Conservation (phyloP, 1,140 invertebrate genomes). For the Drosophila quadrilineata region DNA sequence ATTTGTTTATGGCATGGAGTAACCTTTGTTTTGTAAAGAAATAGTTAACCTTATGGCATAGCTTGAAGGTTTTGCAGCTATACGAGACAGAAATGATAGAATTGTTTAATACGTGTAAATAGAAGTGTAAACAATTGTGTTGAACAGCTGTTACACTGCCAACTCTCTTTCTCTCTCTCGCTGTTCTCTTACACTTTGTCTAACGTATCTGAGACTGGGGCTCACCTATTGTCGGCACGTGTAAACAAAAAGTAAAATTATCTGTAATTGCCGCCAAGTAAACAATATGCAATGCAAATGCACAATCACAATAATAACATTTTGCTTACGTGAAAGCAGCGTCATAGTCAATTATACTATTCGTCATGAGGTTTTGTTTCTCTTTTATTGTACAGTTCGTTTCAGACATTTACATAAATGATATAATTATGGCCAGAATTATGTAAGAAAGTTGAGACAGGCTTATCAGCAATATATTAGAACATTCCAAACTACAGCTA, state of each 20-base stretch:
- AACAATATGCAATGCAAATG: constrained; percentile 9
- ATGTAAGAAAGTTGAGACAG: constrained; percentile 1
- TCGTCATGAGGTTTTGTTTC: constrained; percentile 11
- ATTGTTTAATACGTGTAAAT: neutral
- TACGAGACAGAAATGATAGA: too few species aligned
- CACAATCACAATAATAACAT: constrained; percentile 14
- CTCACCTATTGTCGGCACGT: neutral
- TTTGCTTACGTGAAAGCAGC: constrained; percentile 16
- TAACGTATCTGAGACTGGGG: too few species aligned
- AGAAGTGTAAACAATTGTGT: constrained; percentile 1
- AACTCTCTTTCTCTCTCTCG: neutral
- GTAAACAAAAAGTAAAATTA: constrained; percentile 21
- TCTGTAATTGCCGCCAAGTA: neutral
- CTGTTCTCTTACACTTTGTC: neutral
- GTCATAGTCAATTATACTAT: constrained; percentile 3
- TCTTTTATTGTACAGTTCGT: neutral
- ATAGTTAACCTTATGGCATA: constrained; percentile 36
- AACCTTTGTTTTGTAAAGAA: constrained; percentile 33
- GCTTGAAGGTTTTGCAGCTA: constrained; percentile 39
- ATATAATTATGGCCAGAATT: constrained; percentile 1
- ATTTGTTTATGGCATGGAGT: constrained; percentile 34
- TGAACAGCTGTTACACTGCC: constrained; percentile 1
- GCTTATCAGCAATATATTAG: constrained; percentile 7
- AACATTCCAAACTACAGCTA: neutral
- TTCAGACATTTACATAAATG: constrained; percentile 6